These are phyloP conservation scores for Dyspetes luteomarginatus DNA, from an alignment of 2,888 invertebrate species.

Conservation along the genomic window DNA sequence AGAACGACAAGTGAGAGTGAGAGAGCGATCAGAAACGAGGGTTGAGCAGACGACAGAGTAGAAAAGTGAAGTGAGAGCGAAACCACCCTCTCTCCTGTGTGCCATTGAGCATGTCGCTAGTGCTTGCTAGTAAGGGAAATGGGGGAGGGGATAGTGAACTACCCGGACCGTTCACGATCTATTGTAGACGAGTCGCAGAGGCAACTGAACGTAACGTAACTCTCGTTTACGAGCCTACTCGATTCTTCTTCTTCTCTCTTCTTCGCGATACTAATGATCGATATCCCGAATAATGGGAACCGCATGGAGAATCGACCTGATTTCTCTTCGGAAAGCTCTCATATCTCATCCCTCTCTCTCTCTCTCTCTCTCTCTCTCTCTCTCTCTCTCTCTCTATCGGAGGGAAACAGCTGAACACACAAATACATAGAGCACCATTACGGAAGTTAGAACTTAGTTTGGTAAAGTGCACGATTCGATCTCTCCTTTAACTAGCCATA, in stretches of 20 bases:
- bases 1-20: slow-evolving; percentile 37
- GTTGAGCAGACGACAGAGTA: too few species aligned
- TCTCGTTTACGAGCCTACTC: slow-evolving; percentile 13
- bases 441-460: slow-evolving; percentile 25
- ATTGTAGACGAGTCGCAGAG: slow-evolving; percentile 18
- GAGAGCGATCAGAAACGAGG: slow-evolving; percentile 24
- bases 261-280: slow-evolving; percentile 39
- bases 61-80: too few species aligned
- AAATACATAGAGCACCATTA: neutral
- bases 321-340: neutral
- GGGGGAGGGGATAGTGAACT: slow-evolving; percentile 31
- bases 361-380: too few species aligned
- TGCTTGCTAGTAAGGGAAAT: too few species aligned
- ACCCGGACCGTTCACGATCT: slow-evolving; percentile 9
- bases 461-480: slow-evolving; percentile 28
- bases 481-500: slow-evolving; percentile 15
- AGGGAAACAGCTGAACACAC: neutral
- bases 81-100: neutral
- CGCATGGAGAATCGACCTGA: slow-evolving; percentile 19
- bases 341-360: too few species aligned
- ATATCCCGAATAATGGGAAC: slow-evolving; percentile 9
- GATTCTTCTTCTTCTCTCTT: neutral
- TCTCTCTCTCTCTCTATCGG: too few species aligned
- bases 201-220: slow-evolving; percentile 30
- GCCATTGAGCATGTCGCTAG: slow-evolving; percentile 16